Conservation (phyloP, 2,888 invertebrate genomes). For the Papilio protenor region DNA sequence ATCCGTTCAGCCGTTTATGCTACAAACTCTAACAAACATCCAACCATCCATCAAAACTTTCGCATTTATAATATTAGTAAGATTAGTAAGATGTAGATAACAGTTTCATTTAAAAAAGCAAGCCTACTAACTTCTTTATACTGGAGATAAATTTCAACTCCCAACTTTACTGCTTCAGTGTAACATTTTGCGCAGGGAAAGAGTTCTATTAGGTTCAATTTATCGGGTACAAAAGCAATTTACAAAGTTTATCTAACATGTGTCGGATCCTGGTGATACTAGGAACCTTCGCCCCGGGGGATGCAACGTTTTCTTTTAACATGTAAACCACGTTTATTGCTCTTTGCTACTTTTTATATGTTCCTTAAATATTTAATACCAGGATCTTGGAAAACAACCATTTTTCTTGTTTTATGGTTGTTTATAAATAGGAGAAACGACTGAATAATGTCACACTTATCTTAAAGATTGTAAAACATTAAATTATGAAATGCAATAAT, state of each 20-base stretch:
- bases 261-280: constrained; percentile 31
- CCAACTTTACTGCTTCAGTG: constrained; percentile 17
- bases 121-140: constrained; percentile 11
- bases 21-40: too few relatives aligned
- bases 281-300: constrained; percentile 18
- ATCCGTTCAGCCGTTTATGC: too few relatives aligned
- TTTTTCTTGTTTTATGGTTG: not conserved
- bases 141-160: constrained; percentile 15
- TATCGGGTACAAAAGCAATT: constrained; percentile 37
- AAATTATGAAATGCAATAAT: too few relatives aligned
- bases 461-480: not conserved
- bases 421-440: too few relatives aligned
- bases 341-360: constrained; percentile 13
- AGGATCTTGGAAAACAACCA: not conserved
- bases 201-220: constrained; percentile 38
- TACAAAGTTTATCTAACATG: constrained; percentile 39
- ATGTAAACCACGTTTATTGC: constrained; percentile 21
- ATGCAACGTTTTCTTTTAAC: constrained; percentile 32
- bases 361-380: not conserved
- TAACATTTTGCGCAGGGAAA: constrained; percentile 8
- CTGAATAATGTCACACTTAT: not conserved
- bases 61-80: not conserved
- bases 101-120: constrained; percentile 1
- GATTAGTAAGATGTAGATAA: not conserved
- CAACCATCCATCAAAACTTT: too few relatives aligned